Evolutionary conservation across 2,113 vertebrate genomes (phyloP).

Genomic region (Sigmodon hispidus): DNA sequence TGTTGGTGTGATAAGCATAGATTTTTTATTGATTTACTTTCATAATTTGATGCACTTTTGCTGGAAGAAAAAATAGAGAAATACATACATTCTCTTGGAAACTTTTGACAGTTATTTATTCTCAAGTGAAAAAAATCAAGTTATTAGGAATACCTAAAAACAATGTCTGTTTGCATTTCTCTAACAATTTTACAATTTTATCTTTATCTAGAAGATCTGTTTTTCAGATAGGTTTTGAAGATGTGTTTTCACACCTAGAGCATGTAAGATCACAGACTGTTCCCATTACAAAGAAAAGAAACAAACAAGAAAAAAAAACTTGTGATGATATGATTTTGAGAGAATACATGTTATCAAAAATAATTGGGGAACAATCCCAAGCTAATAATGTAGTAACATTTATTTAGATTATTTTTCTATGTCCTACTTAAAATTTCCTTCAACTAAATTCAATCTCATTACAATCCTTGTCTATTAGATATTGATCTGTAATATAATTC

Average conservation of each 20-base stretch:
- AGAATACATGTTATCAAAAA: conserved; percentile 51
- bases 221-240: conserved; percentile 69
- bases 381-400: not conserved
- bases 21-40: conserved; percentile 26
- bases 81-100: not conserved
- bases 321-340: conserved; percentile 62
- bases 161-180: conserved; percentile 23
- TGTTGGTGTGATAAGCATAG: conserved; percentile 29
- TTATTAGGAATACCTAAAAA: conserved; percentile 40
- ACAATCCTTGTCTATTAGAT: not conserved
- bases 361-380: conserved; percentile 39
- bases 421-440: conserved; percentile 48
- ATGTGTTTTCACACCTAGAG: conserved; percentile 77
- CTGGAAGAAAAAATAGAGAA: conserved; percentile 40
- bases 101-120: conserved; percentile 36
- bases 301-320: conserved; percentile 70
- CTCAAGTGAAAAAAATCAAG: conserved; percentile 53
- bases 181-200: conserved; percentile 70
- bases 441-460: not conserved
- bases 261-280: conserved; percentile 76
- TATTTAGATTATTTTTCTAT: conserved; percentile 5
- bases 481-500: conserved; percentile 33
- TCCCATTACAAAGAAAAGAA: conserved; percentile 74
- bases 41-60: not conserved
- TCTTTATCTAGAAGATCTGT: conserved; percentile 72